phyloP scores from a whole-genome alignment of 2,888 invertebrate species.

The Synergus umbraculus region DNA sequence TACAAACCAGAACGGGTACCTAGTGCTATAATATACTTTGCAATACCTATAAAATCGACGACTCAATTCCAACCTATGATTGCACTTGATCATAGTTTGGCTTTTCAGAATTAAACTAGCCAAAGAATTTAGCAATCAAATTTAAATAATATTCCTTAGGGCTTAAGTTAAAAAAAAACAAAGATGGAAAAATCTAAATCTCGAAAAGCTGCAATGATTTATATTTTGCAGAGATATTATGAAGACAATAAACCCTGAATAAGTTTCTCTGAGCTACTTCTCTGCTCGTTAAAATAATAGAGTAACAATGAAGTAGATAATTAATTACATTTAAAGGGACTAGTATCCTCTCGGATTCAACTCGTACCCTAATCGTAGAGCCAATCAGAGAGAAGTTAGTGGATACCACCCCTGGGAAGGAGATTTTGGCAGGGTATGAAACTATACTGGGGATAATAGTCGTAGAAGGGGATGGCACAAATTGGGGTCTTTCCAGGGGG shows the following conservation, averaged over 20 bases:
- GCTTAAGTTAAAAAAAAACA: too few species aligned
- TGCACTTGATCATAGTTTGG: constrained; percentile 4
- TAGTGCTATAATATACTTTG: constrained; percentile 33
- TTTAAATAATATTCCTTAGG: neutral
- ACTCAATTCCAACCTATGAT: constrained; percentile 49
- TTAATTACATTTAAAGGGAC: constrained; percentile 32
- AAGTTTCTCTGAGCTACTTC: neutral
- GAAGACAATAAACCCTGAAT: neutral
- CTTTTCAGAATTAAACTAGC: neutral
- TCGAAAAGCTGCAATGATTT: neutral
- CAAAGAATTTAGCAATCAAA: neutral
- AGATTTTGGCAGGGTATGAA: constrained; percentile 46
- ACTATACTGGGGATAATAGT: constrained; percentile 41
- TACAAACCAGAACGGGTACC: constrained; percentile 45
- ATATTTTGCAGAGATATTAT: neutral
- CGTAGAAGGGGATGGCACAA: constrained; percentile 43
- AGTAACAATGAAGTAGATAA: constrained; percentile 26
- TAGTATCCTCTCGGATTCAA: constrained; percentile 15
- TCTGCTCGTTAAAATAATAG: constrained; percentile 3
- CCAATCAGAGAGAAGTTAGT: constrained; percentile 48
- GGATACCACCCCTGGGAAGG: constrained; percentile 41
- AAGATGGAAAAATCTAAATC: neutral
- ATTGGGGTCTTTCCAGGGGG: constrained; percentile 47
- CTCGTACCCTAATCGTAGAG: constrained; percentile 47
- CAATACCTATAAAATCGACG: constrained; percentile 46